Evolutionary conservation across 2,888 invertebrate species (phyloP).

Genomic region (Heteropelma amictum): DNA sequence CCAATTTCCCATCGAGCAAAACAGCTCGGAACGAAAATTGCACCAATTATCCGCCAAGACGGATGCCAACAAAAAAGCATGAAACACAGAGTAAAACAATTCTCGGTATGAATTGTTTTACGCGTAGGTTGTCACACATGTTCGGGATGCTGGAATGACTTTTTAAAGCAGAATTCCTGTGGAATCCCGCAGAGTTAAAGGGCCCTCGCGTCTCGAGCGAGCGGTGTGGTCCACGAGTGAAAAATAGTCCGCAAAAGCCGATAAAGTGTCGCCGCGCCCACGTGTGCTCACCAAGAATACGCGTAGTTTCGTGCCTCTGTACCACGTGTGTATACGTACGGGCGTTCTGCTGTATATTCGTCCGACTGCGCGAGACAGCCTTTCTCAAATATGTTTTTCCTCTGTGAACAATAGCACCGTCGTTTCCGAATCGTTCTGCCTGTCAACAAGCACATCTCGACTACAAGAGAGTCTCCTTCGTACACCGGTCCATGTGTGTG

Average conservation of each 20-base stretch:
- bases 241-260: conserved; percentile 8
- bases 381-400: conserved; percentile 11
- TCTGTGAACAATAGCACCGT: conserved; percentile 21
- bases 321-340: neutral
- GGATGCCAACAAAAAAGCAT: no score
- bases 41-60: no score
- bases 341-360: conserved; percentile 5
- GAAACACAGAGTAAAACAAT: neutral
- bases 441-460: conserved; percentile 32
- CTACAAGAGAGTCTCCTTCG: neutral
- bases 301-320: no score
- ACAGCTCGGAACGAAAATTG: no score
- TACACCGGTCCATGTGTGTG: neutral
- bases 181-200: conserved; percentile 16
- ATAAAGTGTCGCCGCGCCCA: conserved; percentile 13
- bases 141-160: conserved; percentile 9
- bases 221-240: neutral
- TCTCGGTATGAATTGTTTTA: neutral
- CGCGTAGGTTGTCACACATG: conserved; percentile 4
- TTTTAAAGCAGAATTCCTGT: conserved; percentile 6
- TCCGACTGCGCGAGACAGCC: neutral
- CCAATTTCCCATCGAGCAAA: no score
- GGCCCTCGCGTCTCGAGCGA: neutral
- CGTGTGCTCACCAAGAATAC: no score
- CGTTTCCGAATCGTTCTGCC: conserved; percentile 24